phyloP scores from a whole-genome alignment of 2,797 vertebrate genomes.

The Spondyliosoma cantharus region DNA sequence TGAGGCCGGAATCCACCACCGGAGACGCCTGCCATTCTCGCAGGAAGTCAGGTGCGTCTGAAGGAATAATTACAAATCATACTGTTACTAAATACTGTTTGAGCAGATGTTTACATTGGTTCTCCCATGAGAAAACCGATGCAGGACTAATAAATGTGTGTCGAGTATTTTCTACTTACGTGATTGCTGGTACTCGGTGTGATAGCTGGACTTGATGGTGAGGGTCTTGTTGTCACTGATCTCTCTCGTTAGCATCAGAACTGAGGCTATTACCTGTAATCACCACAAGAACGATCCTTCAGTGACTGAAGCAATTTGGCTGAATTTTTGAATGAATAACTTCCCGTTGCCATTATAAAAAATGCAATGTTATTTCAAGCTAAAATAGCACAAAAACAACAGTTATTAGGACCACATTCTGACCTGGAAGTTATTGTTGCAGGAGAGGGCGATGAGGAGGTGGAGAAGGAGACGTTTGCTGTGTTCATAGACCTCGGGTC shows the following conservation, averaged over 20 bases:
- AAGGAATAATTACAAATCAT: not conserved
- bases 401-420: slow-evolving; percentile 16
- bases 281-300: not conserved
- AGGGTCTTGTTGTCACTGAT: slow-evolving; percentile 95
- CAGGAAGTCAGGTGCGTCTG: slow-evolving; percentile 96
- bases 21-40: slow-evolving; percentile 95
- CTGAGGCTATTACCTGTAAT: slow-evolving; percentile 90
- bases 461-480: slow-evolving; percentile 96
- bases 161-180: slow-evolving; percentile 80
- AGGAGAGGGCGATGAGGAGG: slow-evolving; percentile 94
- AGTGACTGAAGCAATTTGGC: not conserved
- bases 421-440: slow-evolving; percentile 94
- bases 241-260: slow-evolving; percentile 95
- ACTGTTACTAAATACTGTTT: not conserved
- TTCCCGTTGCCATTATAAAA: no score
- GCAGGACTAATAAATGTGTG: not conserved
- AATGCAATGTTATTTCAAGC: not conserved
- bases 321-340: not conserved
- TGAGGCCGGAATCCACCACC: slow-evolving; percentile 94
- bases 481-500: slow-evolving; percentile 98
- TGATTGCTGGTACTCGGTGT: slow-evolving; percentile 93
- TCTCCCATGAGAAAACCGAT: slow-evolving; percentile 1
- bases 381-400: not conserved
- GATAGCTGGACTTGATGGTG: slow-evolving; percentile 92
- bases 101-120: not conserved